These are phyloP conservation scores for Zaprionus africanus DNA, from an alignment of 1,140 invertebrate species.

Conservation along the genomic window DNA sequence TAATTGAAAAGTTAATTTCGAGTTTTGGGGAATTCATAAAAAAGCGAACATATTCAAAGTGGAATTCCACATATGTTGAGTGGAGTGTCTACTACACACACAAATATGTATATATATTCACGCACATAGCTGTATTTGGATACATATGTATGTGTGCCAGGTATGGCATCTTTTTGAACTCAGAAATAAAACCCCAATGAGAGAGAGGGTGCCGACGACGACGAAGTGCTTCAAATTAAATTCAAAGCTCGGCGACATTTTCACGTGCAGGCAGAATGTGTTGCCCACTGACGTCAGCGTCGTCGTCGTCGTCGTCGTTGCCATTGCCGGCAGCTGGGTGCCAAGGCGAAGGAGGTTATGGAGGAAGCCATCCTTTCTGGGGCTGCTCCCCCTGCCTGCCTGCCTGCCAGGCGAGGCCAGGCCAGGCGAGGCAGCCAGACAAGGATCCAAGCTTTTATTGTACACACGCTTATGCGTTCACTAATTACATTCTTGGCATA, in stretches of 20 bases:
- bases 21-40: not conserved
- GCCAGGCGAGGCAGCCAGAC: conserved; percentile 51
- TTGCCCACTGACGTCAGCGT: conserved; percentile 32
- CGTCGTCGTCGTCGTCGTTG: conserved; percentile 26
- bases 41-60: not conserved
- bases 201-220: not conserved
- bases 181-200: conserved; percentile 7
- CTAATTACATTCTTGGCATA: conserved; percentile 96
- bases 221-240: conserved; percentile 34
- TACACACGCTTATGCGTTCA: conserved; percentile 88
- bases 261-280: conserved; percentile 25
- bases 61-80: not conserved
- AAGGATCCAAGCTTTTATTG: conserved; percentile 53
- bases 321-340: conserved; percentile 12
- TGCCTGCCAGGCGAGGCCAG: no score
- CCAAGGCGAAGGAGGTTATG: not conserved
- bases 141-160: not conserved
- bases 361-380: conserved; percentile 34
- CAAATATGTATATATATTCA: not conserved
- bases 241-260: conserved; percentile 45
- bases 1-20: not conserved
- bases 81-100: not conserved
- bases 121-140: not conserved
- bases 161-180: conserved; percentile 1
- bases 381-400: conserved; percentile 46